Conservation (phyloP, 2,888 invertebrate species). For the Theodoxus fluviatilis region DNA sequence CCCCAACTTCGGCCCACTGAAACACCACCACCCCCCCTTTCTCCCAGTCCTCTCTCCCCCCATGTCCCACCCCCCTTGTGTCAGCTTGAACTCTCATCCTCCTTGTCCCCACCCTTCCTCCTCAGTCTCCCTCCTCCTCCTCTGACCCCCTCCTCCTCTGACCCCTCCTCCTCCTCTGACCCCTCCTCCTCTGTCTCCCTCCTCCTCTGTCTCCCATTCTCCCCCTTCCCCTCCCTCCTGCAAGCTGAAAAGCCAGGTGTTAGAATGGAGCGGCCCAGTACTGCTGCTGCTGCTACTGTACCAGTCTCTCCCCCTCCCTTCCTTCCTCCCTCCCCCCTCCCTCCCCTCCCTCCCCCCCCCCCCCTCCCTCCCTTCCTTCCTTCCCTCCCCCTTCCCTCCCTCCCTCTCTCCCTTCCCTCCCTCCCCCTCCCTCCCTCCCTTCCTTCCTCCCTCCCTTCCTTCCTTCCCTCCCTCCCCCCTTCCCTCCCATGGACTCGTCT, state of each 20-base stretch:
- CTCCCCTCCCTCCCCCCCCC: not conserved
- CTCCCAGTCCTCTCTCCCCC: not conserved
- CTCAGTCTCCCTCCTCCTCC: not conserved
- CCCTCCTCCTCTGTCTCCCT: not conserved
- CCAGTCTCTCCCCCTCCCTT: not conserved
- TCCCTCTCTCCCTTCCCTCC: not conserved
- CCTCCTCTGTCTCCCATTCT: not conserved
- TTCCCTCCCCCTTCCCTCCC: no score
- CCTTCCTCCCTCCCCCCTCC: not conserved
- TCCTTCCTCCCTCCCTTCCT: not conserved
- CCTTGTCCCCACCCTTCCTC: not conserved
- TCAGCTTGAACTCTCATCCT: no score
- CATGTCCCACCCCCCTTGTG: slow-evolving; percentile 22
- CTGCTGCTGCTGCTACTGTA: slow-evolving; percentile 19
- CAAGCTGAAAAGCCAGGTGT: slow-evolving; percentile 13
- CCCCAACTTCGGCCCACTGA: slow-evolving; percentile 73
- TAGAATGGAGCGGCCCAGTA: not conserved
- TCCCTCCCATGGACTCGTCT: no score
- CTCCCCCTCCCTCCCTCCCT: not conserved
- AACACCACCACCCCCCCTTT: not conserved
- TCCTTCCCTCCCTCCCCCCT: no score
- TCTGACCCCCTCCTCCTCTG: not conserved
- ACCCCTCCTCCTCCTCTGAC: not conserved
- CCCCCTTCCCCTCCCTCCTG: slow-evolving; percentile 22
- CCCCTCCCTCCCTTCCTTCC: not conserved